Evolutionary conservation across 2,797 vertebrate genomes (phyloP).

Genomic region (Podarcis lilfordi): DNA sequence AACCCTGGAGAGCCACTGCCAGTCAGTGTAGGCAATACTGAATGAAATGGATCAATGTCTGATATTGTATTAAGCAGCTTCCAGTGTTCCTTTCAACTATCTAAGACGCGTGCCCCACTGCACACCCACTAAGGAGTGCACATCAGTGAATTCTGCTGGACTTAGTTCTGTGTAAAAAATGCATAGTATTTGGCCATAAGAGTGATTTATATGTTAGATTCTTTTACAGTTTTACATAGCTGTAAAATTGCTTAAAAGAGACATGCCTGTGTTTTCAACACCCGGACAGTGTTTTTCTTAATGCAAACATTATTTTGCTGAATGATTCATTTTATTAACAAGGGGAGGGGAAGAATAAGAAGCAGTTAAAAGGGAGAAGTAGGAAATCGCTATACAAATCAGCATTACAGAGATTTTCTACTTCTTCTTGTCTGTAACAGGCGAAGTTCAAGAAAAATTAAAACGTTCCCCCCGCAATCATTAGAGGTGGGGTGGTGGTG

Average conservation of each 20-base stretch:
- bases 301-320: conserved; percentile 8
- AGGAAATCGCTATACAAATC: conserved; percentile 39
- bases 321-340: conserved; percentile 30
- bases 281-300: neutral
- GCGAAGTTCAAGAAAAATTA: conserved; percentile 10
- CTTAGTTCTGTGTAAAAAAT: neutral
- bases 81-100: no score
- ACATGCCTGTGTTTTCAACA: neutral
- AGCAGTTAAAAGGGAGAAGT: neutral
- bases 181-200: neutral
- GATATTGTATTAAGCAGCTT: no score
- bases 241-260: neutral
- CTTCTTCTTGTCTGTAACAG: conserved; percentile 18
- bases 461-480: conserved; percentile 23
- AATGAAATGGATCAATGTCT: no score
- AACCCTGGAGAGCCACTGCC: no score
- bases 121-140: neutral
- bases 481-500: neutral
- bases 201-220: neutral
- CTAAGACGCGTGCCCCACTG: neutral
- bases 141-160: neutral
- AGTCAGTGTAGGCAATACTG: no score
- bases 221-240: neutral
- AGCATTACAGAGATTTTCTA: neutral
- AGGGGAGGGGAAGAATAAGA: conserved; percentile 11